Base-by-base conservation (phyloP, 35 echinoderm and acorn worm genomes). In the Apostichopus japonicus region DNA sequence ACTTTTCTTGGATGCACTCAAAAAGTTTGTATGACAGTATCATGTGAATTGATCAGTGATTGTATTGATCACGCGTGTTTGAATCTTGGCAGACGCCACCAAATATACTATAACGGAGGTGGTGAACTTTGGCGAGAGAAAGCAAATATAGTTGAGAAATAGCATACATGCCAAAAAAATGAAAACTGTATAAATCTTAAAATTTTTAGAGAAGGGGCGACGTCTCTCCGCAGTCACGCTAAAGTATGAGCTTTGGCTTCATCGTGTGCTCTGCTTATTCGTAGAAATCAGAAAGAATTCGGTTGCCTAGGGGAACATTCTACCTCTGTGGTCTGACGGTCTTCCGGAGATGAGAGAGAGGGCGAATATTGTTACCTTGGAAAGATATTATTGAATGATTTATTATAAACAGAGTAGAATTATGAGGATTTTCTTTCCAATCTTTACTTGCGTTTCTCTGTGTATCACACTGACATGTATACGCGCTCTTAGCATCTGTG, bases 341-440 rank as follows among this genome's bases (percentile, higher is more conserved):
- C 27, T 58, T 58, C 21, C 54, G 81, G 24, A 57, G 17, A 22
- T 17, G 55, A 15, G 80, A 21, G 71, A 21, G 71, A 75, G 71
- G 23, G 81, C 55, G 54, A 84, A 59, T 55, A 58, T 84, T 84
- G 81, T 84, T 84, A 84, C 81, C 81, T 84, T 84, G 56, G 24
- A 84, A 58, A 55, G 81, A 57, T 55, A 84, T 84, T 84, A 84
- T 84, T 58, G 81, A 59, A 59, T 84, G 81, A 84, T 84, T 84
- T 84, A 84, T 84, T 84, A 84, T 84, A 84, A 84, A 84, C 81
- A 84, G 55, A 51, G 57, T 17, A 23, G 81, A 84, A 80, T 80
- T 80, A 80, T 44, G 78, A 80, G 78, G 54, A 53, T 14, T 53
- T 33, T 80, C 33, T 80, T 53, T 19, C 57, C 57, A 61, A 61